phyloP scores from a whole-genome alignment of 2,888 invertebrate genomes.

The Rutpela maculata region DNA sequence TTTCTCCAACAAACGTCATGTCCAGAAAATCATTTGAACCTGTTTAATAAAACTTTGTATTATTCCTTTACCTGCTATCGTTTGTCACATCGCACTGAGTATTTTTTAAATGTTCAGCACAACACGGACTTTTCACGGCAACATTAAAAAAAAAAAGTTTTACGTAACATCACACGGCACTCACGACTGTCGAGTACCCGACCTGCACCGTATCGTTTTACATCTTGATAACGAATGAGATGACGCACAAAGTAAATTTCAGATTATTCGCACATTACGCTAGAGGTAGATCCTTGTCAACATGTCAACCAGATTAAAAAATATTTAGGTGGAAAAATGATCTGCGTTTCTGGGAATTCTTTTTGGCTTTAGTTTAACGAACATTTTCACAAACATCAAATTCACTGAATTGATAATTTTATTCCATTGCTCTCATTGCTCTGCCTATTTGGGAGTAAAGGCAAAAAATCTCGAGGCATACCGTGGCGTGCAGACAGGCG shows the following conservation, averaged over 20 bases:
- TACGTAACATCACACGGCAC: background rate
- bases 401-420: too few species aligned
- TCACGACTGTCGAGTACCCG: background rate
- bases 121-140: background rate
- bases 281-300: background rate
- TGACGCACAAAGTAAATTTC: slow-evolving; percentile 1
- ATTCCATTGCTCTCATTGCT: too few species aligned
- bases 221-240: slow-evolving; percentile 15
- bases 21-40: background rate
- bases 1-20: too few species aligned
- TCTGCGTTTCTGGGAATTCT: too few species aligned
- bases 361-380: too few species aligned
- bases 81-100: background rate
- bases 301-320: too few species aligned
- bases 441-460: too few species aligned
- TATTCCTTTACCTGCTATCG: background rate
- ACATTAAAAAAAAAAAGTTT: background rate
- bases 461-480: too few species aligned
- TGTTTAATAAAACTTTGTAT: background rate
- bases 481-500: too few species aligned
- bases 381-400: too few species aligned
- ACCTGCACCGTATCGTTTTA: slow-evolving; percentile 7
- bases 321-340: too few species aligned
- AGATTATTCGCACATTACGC: background rate
- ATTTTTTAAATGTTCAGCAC: background rate